Percentiles rank a stretch among this genome's conserved stretches.
phyloP scores from a whole-genome alignment of 2,113 vertebrate genomes.

The Nematolebias whitei region DNA sequence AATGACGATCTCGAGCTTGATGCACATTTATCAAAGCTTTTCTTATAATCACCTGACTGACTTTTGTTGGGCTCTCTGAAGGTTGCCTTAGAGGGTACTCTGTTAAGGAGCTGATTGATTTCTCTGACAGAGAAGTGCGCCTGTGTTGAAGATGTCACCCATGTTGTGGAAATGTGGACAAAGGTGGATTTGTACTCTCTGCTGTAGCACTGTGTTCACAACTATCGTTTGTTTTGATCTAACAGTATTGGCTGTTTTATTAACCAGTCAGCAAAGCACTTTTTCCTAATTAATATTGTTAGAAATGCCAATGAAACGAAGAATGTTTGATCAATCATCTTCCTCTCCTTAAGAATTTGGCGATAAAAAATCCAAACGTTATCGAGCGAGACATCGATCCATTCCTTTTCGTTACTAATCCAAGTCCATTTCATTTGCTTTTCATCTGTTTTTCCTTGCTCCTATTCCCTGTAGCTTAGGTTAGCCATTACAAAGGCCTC shows the following conservation, averaged over 20 bases:
- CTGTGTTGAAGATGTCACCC: conserved; percentile 45
- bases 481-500: conserved; percentile 74
- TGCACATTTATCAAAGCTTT: conserved; percentile 71
- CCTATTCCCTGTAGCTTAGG: conserved; percentile 66
- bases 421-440: conserved; percentile 75
- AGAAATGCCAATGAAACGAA: conserved; percentile 78
- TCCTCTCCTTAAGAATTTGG: conserved; percentile 80
- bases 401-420: conserved; percentile 72
- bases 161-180: conserved; percentile 60
- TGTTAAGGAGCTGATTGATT: conserved; percentile 71
- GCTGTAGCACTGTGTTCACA: conserved; percentile 57
- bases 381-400: conserved; percentile 81
- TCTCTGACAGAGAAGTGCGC: conserved; percentile 15
- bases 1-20: conserved; percentile 40
- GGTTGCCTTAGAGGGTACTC: conserved; percentile 64
- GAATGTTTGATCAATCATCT: conserved; percentile 80
- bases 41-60: conserved; percentile 68
- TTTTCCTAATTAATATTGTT: conserved; percentile 86
- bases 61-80: conserved; percentile 69
- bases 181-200: conserved; percentile 54
- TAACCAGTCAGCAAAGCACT: conserved; percentile 75
- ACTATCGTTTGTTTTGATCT: conserved; percentile 79
- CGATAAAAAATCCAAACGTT: conserved; percentile 81
- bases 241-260: conserved; percentile 74
- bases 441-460: conserved; percentile 69